Percentiles rank a stretch among this genome's conserved stretches.
These are phyloP conservation scores for Chrysodeixis includens DNA, from an alignment of 2,888 invertebrate species.

Conservation along the genomic window DNA sequence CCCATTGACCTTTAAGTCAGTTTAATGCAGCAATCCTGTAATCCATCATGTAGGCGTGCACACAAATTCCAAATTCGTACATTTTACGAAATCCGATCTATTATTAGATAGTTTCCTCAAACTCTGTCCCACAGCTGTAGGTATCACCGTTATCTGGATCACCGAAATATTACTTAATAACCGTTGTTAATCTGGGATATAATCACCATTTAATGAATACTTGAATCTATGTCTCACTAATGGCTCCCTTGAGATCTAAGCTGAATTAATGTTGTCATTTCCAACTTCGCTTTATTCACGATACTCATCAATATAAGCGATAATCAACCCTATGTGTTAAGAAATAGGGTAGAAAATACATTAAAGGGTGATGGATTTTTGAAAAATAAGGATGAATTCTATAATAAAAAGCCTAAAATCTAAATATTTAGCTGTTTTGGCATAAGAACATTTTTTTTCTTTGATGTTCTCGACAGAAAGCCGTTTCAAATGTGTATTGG, in stretches of 20 bases:
- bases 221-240: slow-evolving; percentile 25
- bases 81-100: too few relatives aligned
- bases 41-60: too few relatives aligned
- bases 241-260: slow-evolving; percentile 13
- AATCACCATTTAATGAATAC: slow-evolving; percentile 37
- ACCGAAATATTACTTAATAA: slow-evolving; percentile 9
- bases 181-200: slow-evolving; percentile 20
- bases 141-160: slow-evolving; percentile 9
- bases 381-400: neutral
- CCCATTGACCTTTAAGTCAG: too few relatives aligned
- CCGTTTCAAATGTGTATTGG: neutral
- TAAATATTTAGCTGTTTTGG: slow-evolving; percentile 6
- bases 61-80: too few relatives aligned
- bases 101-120: neutral
- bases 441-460: neutral
- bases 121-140: neutral
- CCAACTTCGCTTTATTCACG: neutral
- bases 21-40: too few relatives aligned
- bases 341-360: neutral
- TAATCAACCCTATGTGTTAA: rapidly evolving
- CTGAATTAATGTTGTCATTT: slow-evolving; percentile 29
- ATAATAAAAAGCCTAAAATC: neutral
- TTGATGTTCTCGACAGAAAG: neutral
- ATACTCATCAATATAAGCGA: neutral
- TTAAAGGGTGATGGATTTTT: neutral